Conservation (phyloP, 2,888 invertebrate species). For the Psylliodes chrysocephalus region DNA sequence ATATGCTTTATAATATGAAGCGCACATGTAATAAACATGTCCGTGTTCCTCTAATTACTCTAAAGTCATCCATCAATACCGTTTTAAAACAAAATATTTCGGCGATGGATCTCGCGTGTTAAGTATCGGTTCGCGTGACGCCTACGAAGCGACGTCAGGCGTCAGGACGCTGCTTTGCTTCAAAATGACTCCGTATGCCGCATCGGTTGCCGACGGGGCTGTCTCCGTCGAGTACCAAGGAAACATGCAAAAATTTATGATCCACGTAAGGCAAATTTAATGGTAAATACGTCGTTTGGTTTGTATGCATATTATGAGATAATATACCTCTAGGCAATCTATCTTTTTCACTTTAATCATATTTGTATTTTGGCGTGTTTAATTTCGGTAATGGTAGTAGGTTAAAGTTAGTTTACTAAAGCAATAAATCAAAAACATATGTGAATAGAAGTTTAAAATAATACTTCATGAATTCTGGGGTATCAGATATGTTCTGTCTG, state of each 20-base stretch:
- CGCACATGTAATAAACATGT: too few relatives aligned
- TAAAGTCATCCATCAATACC: neutral
- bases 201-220: constrained; percentile 8
- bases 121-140: constrained; percentile 7
- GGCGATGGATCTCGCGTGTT: constrained; percentile 9
- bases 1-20: too few relatives aligned
- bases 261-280: constrained; percentile 7
- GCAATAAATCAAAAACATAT: too few relatives aligned
- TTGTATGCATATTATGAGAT: constrained; percentile 1
- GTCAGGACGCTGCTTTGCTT: constrained; percentile 10
- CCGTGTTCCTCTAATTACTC: neutral
- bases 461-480: too few relatives aligned
- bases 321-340: neutral
- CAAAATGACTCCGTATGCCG: constrained; percentile 11
- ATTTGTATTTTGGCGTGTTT: too few relatives aligned
- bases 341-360: too few relatives aligned
- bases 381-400: too few relatives aligned
- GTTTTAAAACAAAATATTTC: constrained; percentile 11
- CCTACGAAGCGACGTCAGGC: neutral
- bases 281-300: neutral
- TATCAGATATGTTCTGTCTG: too few relatives aligned
- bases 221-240: constrained; percentile 20
- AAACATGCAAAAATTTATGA: constrained; percentile 17
- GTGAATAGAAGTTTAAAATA: too few relatives aligned
- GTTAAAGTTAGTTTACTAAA: too few relatives aligned